Base-by-base conservation (phyloP, 2,888 invertebrate species). In the Leptinotarsa peninsularis region DNA sequence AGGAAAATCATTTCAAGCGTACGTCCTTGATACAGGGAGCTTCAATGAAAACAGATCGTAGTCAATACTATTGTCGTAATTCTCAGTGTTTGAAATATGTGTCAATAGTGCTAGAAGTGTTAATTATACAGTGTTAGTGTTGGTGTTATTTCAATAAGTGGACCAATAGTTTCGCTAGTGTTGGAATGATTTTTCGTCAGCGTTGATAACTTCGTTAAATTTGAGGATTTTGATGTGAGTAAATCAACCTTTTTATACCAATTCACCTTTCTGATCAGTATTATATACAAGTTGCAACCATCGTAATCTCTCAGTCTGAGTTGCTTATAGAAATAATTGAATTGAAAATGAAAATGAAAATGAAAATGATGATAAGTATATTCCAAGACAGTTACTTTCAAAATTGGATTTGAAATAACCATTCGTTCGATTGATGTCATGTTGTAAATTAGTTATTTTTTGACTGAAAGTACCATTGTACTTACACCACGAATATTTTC, bases 41-140 rank as follows among this genome's bases (percentile, higher is more conserved):
- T 43, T 10, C 10, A 43, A 10, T 43, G 33, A 43, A 43, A 43
- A 43, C 43, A 43, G 10, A 10, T 43, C 23, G 60, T 60, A 27
- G 60, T 5, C 4, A 5, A 5, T 21, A 17, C 13, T 60, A 15
- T 60, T 3, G 23, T 60, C 15, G 23, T 7, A 33, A 10, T 63
- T n/a, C 17, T 27, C 2, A 18, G 63, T 63, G 63, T 63, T 21
- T 58, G 2, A 58, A 63, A 63, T 63, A 43, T 63, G 33, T 33
- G 27, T 33, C 15, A 17, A 33, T n/a, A 63, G 63, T 63, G 63
- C n/a, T 43, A n/a, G 58, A 58, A 58, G 63, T 63, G 63, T 43
- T 1, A 4, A 58, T 63, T n/a, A 7, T 43, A 27, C 17, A 43
- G 63, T 33, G 63, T 63, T 17, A 63, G 58, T 58, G 58, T 23